A percentile compares a stretch with the other conserved stretches of the same genome.
These are phyloP conservation scores for Bathybates hornii DNA, from an alignment of 2,113 vertebrate species.

Conservation along the genomic window DNA sequence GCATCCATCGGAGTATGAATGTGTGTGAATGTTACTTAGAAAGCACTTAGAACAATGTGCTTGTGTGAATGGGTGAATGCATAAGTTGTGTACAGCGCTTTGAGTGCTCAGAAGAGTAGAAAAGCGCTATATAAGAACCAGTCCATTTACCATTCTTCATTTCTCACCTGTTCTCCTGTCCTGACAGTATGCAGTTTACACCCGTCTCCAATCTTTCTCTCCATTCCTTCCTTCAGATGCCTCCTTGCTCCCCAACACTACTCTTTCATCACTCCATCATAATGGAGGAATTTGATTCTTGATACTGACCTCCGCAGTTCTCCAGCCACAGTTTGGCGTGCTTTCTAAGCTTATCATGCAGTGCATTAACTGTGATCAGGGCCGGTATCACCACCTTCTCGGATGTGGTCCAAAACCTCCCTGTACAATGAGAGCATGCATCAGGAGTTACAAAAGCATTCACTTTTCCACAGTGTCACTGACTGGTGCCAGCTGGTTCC, in stretches of 20 bases:
- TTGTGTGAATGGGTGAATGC: too few species aligned
- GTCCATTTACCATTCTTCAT: neutral
- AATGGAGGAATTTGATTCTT: constrained; percentile 24
- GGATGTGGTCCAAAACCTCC: neutral
- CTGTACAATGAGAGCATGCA: constrained; percentile 6
- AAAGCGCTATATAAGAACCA: too few species aligned
- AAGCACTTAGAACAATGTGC: too few species aligned
- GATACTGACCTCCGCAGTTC: neutral
- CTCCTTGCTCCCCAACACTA: neutral
- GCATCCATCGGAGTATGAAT: too few species aligned
- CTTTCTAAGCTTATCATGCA: neutral
- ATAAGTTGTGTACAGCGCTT: too few species aligned
- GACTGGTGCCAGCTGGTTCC: constrained; percentile 26
- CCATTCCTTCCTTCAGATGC: neutral
- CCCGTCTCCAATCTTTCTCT: neutral
- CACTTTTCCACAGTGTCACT: neutral
- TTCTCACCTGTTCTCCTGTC: neutral
- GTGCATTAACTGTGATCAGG: neutral
- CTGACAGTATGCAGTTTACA: neutral
- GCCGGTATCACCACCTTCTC: neutral
- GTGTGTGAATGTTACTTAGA: too few species aligned
- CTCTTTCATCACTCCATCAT: constrained; percentile 19
- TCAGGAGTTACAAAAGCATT: constrained; percentile 12
- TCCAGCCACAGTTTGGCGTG: neutral
- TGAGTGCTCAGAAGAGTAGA: too few species aligned